A percentile compares a stretch with the other conserved stretches of the same genome.
Conservation (phyloP, 2,113 vertebrate species). For the Catharus fuscescens region DNA sequence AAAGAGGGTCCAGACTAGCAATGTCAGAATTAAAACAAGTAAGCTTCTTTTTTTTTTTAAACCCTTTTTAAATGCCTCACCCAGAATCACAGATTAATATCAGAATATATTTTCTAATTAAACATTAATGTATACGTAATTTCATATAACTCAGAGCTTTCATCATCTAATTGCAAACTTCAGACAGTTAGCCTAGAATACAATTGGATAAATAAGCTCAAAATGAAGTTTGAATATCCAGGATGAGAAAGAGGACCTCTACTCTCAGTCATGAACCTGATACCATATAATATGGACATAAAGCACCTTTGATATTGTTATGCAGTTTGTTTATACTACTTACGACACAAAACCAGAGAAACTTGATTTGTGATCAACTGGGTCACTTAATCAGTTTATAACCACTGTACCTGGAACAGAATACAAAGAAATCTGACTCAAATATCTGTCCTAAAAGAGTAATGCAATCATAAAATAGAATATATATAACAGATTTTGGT, state of each 20-base stretch:
- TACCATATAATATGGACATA: background rate
- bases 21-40: background rate
- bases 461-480: background rate
- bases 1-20: background rate
- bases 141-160: background rate
- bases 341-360: background rate
- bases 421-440: background rate
- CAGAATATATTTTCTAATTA: background rate
- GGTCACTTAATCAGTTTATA: background rate
- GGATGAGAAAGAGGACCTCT: background rate
- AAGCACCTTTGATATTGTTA: background rate
- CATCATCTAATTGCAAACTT: background rate
- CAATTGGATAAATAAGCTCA: background rate
- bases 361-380: background rate
- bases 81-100: background rate
- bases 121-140: background rate
- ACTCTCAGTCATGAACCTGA: background rate
- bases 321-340: background rate
- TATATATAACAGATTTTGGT: rapidly evolving
- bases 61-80: background rate
- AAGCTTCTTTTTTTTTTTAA: background rate
- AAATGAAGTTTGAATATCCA: background rate
- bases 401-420: background rate
- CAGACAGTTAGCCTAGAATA: background rate
- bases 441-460: background rate